A percentile compares a stretch with the other conserved stretches of the same genome.
Conservation (phyloP, 1,140 invertebrate genomes). For the Eurosta solidaginis region DNA sequence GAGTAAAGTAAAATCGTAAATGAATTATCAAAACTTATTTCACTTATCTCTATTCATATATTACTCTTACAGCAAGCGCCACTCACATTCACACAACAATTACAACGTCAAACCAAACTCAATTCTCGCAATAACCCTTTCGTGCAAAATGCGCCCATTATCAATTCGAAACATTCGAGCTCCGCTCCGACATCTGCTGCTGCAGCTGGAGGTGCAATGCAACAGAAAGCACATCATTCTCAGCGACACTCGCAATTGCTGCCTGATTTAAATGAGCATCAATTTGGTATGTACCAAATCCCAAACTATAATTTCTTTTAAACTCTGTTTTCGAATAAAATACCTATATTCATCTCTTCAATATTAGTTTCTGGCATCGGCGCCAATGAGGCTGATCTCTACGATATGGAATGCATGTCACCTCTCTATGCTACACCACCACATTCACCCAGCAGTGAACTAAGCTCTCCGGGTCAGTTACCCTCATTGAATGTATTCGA, state of each 20-base stretch:
- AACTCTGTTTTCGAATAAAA: not conserved
- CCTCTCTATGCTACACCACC: conserved; percentile 84
- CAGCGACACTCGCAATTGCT: conserved; percentile 61
- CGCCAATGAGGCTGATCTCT: conserved; percentile 56
- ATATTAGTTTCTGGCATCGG: conserved; percentile 49
- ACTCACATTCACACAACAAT: conserved; percentile 76
- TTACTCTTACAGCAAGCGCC: conserved; percentile 55
- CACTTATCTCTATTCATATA: not conserved
- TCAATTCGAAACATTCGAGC: conserved; percentile 60
- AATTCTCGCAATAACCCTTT: conserved; percentile 55
- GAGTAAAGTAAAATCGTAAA: conserved; percentile 32
- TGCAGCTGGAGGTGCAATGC: conserved; percentile 35
- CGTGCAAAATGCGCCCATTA: conserved; percentile 45
- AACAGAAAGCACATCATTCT: conserved; percentile 57
- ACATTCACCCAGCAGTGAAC: conserved; percentile 78
- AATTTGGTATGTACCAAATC: conserved; percentile 44
- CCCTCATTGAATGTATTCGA: conserved; percentile 61
- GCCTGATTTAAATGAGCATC: conserved; percentile 58
- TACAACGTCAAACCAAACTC: conserved; percentile 65
- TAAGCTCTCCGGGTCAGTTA: conserved; percentile 63
- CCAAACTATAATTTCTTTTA: not conserved
- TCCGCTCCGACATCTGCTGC: conserved; percentile 36
- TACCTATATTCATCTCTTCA: not conserved
- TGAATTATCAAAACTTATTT: not conserved
- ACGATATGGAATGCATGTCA: conserved; percentile 61